Base-by-base conservation (phyloP, 2,113 vertebrate genomes). In the Cochlearius cochlearius region DNA sequence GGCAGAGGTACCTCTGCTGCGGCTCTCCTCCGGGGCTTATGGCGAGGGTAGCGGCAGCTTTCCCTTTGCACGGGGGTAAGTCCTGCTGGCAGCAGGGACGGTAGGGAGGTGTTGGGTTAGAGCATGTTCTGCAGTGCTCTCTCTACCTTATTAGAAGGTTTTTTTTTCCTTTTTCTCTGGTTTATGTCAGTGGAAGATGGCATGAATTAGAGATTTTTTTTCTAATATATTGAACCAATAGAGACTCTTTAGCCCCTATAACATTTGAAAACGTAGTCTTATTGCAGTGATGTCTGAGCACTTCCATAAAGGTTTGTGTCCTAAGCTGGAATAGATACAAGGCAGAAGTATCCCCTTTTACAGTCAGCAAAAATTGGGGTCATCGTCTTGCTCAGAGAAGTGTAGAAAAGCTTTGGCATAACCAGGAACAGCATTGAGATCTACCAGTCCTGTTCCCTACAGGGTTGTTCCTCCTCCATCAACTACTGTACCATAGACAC, bases 401-500 rank as follows among this genome's bases (percentile, higher is more conserved):
- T 67, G 29, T 3, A 52, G 29, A 47, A 81, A 47, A 25, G 34
- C 66, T 79, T 59, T 17, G 56, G 32, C 25, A 34, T 12, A 79
- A 55, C 6, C 2, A 68, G 45, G 45, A 95, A 34, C 22, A 72
- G 47, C 14, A 45, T 2, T 0, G 2, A 88, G 68, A 63, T 90
- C 29, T 59, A 11, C 26, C 38, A 30, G 43, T 60, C 49, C 32
- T 68, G 19, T 53, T 88, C 13, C 45, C 53, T 72, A 14, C 27
- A 22, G 67, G 16, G 13, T 56, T 25, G 34, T 55, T 88, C 26
- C 20, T 92, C 32, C 29, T 93, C 30, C 71, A 43, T 88, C 74
- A 72, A 1, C 49, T 73, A 52, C 25, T 49, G 22, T 29, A 50
- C 45, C 0, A 0, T 45, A 73, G 62, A 69, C 7, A 5, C 3